Evolutionary conservation across 1,140 invertebrate species (phyloP).

Genomic region (Idris sp.): DNA sequence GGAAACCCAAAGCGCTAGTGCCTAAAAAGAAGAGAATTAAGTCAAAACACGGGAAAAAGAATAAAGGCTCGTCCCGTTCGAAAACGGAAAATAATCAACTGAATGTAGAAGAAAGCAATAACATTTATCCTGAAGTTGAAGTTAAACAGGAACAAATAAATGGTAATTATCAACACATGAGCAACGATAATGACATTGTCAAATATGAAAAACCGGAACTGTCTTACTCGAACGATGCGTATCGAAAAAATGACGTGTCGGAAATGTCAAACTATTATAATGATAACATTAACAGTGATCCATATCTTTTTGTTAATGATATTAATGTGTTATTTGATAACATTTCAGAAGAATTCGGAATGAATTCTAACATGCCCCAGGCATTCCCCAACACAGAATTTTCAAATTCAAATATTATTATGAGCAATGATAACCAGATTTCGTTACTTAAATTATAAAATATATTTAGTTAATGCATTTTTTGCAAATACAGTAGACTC

Average conservation of each 20-base stretch:
- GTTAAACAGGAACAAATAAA: slow-evolving; percentile 11
- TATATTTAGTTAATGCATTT: too few relatives aligned
- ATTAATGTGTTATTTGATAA: slow-evolving; percentile 45
- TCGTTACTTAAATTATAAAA: slow-evolving; percentile 50
- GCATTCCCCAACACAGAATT: slow-evolving; percentile 41
- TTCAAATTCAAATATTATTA: slow-evolving; percentile 47
- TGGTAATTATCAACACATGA: background rate
- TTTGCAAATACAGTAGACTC: slow-evolving; percentile 2
- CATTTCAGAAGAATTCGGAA: slow-evolving; percentile 44
- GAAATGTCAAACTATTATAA: slow-evolving; percentile 38
- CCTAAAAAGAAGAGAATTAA: slow-evolving; percentile 33
- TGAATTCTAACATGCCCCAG: slow-evolving; percentile 31
- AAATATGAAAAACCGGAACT: slow-evolving; percentile 31
- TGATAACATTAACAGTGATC: slow-evolving; percentile 30
- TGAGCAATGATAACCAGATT: slow-evolving; percentile 50
- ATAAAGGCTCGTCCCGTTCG: slow-evolving; percentile 1
- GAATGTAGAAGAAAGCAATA: background rate
- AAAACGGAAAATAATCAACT: slow-evolving; percentile 1
- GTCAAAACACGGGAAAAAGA: slow-evolving; percentile 24
- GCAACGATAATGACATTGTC: background rate
- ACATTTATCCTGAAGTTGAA: background rate
- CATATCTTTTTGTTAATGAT: slow-evolving; percentile 44
- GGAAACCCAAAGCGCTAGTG: slow-evolving; percentile 30
- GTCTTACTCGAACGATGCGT: slow-evolving; percentile 32
- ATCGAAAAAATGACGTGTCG: slow-evolving; percentile 24